Base-by-base conservation (phyloP, 2,113 vertebrate genomes). In the Azemiops feae region DNA sequence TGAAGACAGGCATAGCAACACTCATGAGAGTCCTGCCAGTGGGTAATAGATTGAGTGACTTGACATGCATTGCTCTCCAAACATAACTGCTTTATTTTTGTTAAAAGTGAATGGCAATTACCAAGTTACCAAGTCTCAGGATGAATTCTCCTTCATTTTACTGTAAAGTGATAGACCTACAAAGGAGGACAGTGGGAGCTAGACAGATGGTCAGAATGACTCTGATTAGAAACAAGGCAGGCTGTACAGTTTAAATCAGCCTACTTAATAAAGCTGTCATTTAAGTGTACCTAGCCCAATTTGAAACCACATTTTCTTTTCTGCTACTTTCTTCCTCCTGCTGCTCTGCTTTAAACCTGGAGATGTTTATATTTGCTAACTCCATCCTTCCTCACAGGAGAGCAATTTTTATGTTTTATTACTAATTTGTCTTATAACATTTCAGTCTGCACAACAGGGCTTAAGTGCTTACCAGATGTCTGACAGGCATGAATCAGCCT, bases 381-480 rank as follows among this genome's bases (percentile, higher is more conserved):
- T 93, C 92, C 93, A 88, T 60, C 1, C 25, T 5, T 39, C 91
- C 94, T 94, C 58, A 90, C 69, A 94, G 60, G 39, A 91, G 0
- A 87, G 4, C 3, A 93, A 20, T 91, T 93, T 87, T 93, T 60
- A 9, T 93, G 95, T 88, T 95, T 92, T 57, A 91, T 92, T 93
- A 30, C 0, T 93, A 86, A 94, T 11, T 89, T 94, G 94, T 81
- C 43, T 92, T 92, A 89, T 55, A 91, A 85, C 34, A 86, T 95
- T 94, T 91, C 92, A 95, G 93, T 4, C 12, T 94, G 92, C 23
- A 92, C 27, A 93, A 88, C 11, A 74, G 3, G 0, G 2, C 50
- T 94, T 89, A 95, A 95, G 25, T 91, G 34, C 90, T 95, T 95
- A 23, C 25, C 93, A 95, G 30, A 87, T 89, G 22, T 30, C 58